Conservation (phyloP, 2,888 invertebrate genomes). For the Drosophila greeni region DNA sequence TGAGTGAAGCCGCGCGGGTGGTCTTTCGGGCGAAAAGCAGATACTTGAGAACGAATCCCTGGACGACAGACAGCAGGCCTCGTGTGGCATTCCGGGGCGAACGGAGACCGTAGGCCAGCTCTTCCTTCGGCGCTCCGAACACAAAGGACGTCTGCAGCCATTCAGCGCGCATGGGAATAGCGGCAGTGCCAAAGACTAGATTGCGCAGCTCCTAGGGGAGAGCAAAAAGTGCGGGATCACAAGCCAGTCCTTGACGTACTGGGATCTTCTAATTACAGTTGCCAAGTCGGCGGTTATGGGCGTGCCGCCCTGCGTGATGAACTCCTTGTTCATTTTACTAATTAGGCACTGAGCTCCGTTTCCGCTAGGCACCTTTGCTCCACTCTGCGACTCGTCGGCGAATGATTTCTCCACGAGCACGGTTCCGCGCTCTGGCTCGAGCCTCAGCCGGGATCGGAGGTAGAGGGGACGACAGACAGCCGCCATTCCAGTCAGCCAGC, state of each 20-base stretch:
- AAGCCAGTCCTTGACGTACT: neutral
- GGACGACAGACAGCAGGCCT: constrained; percentile 83
- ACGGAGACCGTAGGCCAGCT: constrained; percentile 82
- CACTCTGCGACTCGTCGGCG: constrained; percentile 59
- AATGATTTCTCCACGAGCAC: constrained; percentile 47
- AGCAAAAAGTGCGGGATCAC: neutral
- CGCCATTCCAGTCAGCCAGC: constrained; percentile 42
- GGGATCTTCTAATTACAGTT: constrained; percentile 79
- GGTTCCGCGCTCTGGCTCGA: constrained; percentile 29
- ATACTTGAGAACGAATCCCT: constrained; percentile 85
- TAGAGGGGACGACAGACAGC: constrained; percentile 38
- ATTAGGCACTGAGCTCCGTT: constrained; percentile 60
- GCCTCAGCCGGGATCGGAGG: constrained; percentile 28
- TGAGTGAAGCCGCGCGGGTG: constrained; percentile 45
- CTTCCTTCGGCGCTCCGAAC: constrained; percentile 81
- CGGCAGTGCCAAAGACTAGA: constrained; percentile 83
- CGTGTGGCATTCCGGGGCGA: constrained; percentile 84
- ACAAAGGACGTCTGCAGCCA: constrained; percentile 85
- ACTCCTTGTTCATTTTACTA: constrained; percentile 68
- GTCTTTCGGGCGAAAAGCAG: constrained; percentile 81
- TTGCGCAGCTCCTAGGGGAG: constrained; percentile 82
- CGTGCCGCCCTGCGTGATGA: constrained; percentile 80
- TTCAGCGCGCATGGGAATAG: constrained; percentile 85
- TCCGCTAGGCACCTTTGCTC: constrained; percentile 63
- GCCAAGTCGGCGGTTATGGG: constrained; percentile 84